Evolutionary conservation across 2,888 invertebrate genomes (phyloP), one percentile per base, ranked within the genome.

Genomic region (Tetropium fuscum): DNA sequence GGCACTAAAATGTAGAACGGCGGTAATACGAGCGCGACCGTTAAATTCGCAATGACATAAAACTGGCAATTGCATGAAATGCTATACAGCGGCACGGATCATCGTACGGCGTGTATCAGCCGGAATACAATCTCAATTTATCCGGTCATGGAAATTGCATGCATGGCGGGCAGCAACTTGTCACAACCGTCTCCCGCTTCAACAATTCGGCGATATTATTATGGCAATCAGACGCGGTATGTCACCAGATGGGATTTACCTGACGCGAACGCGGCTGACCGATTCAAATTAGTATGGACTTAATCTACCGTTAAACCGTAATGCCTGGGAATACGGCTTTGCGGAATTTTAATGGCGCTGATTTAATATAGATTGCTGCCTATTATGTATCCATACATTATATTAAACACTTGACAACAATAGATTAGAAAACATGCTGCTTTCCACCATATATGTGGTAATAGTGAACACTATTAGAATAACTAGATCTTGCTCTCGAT

Each of bases 1-100:
- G 49, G 49, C 16, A 40, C 27, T 51, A 51, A 51, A 51, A 51
- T 40, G 49, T 40, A 18, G 49, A 51, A 40, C 18, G 20, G 25
- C 48, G 22, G 36, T 20, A 41, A 41, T 22, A 11, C 41, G 22
- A 44, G n/a, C 44, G n/a, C 8, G 34, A 40, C 43, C 49, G 27
- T 41, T 49, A 57, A 57, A 43, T 36, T 49, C 49, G 49, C 49
- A 47, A 34, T 30, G 49, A 49, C 43, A 43, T 66, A 66, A 66
- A 66, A 66, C 63, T 58, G 60, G 56, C 61, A 56, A 63, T 60
- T 60, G 60, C 60, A 58, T 58, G 53, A 55, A 60, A 58, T 58
- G 60, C 44, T 51, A 53, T 58, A 63, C 53, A 58, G 44, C 44
- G 16, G 6, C 25, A 15, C 32, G 54, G 51, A 62, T 62, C 54